Evolutionary conservation across 2,797 vertebrate species (phyloP), one percentile per base, ranked within the genome.

Genomic region (Acanthopagrus latus): DNA sequence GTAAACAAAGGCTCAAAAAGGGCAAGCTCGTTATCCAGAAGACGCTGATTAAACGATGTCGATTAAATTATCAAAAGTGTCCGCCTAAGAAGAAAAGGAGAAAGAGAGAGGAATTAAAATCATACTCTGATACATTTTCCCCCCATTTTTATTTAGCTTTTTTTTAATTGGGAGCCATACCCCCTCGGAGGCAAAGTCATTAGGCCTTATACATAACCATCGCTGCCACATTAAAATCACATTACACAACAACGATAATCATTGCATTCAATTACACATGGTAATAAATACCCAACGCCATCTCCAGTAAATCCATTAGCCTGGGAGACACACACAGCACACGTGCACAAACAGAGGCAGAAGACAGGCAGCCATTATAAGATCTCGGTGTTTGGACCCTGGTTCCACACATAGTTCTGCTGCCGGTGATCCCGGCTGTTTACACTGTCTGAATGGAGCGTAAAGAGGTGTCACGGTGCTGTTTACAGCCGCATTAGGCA

Each of bases 211-310:
- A 95, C 94, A 95, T 95, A 95, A 95, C 94, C 94, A 95, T 95
- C 76, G 91, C 91, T 90, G 92, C 92, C 92, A 92, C 95, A 95
- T 96, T 95, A 96, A 96, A 96, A 96, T 95, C 95, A 92, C 95
- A 95, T 96, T 96, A 96, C 94, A 95, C 94, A 95, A 95, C 94
- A 95, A 95, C 93, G 86, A 95, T 95, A 95, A 95, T 95, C 94
- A 95, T 95, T 94, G 94, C 94, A 94, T 95, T 95, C 95, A 95
- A 95, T 96, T 96, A 95, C 93, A 95, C 92, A 88, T 93, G 93
- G 95, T 95, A 95, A 95, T 95, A 95, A 95, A 96, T 95, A 95
- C 93, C 91, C 89, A 62, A 92, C 89, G 84, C 92, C 92, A 95
- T 94, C 94, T 94, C 92, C 89, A 93, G 92, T 94, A 95, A 95